phyloP scores from a whole-genome alignment of 2,113 vertebrate species.

The Myotis davidii region DNA sequence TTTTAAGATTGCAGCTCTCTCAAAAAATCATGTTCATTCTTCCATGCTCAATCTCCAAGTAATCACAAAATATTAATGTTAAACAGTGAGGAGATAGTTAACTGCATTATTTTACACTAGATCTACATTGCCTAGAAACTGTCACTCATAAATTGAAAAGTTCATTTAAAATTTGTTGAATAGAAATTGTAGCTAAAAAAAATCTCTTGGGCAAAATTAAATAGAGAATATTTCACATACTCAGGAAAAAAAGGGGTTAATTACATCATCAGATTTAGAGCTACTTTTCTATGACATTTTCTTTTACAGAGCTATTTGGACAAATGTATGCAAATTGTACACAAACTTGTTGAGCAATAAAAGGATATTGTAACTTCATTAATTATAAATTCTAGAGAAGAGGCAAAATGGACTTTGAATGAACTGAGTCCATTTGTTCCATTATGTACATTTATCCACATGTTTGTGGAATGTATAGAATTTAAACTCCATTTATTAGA shows the following conservation, averaged over 20 bases:
- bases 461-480: slow-evolving; percentile 17
- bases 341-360: slow-evolving; percentile 41
- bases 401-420: slow-evolving; percentile 51
- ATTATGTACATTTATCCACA: slow-evolving; percentile 35
- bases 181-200: slow-evolving; percentile 44
- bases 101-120: not conserved
- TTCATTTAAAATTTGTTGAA: slow-evolving; percentile 14
- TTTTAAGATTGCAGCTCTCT: not conserved
- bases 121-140: not conserved
- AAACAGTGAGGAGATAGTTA: not conserved
- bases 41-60: not conserved
- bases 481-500: not conserved
- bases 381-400: slow-evolving; percentile 61
- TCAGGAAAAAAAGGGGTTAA: slow-evolving; percentile 34
- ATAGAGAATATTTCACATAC: not conserved
- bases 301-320: slow-evolving; percentile 36
- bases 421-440: slow-evolving; percentile 79
- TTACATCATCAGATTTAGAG: slow-evolving; percentile 48
- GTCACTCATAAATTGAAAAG: not conserved
- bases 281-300: slow-evolving; percentile 47
- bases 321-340: slow-evolving; percentile 53
- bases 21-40: not conserved
- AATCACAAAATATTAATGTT: not conserved
- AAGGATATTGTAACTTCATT: slow-evolving; percentile 45
- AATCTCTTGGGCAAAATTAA: not conserved